Evolutionary conservation across 2,113 vertebrate species (phyloP), one percentile per base, ranked within the genome.

Genomic region (Mesoclemmys tuberculata): DNA sequence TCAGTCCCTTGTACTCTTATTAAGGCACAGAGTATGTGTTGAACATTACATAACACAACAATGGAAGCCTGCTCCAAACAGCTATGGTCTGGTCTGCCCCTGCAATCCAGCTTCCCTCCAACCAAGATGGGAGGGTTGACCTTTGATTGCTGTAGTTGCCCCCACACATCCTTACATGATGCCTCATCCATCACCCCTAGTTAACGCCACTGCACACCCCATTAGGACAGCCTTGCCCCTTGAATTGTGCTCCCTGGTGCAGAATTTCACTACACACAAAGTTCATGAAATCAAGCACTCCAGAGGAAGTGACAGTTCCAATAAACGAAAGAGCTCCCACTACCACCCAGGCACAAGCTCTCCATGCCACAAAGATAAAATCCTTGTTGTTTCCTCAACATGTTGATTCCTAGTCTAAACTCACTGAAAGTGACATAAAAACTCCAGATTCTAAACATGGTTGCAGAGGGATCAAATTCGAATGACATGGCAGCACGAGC

Each of bases 361-460:
- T 88, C 31, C 19, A 35, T 68, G 77, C 41, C 74, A 10, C 8
- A 8, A 27, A 75, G 51, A 38, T n/a, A 6, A 3, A 2, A 49
- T 79, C 51, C 79, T 56, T 38, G 16, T 61, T 31, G 11, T 18
- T 26, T 82, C 83, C 79, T 77, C 68, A 61, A 41, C n/a, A 93
- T 51, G 61, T n/a, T 71, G 71, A 46, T 85, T 44, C 27, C 6
- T 55, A 51, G 24, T 78, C 35, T 75, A 58, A 79, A 80, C 21
- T 46, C 31, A n/a, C 41, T 46, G 74, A 64, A 61, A 71, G 26
- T 61, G 38, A 82, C 80, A 77, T 26, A 80, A 0, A 0, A 79
- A 84, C 10, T 61, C 71, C 1, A 4, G 52, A 52, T 85, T 89
- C 48, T 2, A 27, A 84, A 55, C 5, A 44, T 82, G 0, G 0